These are phyloP conservation scores for Heterochromis multidens DNA, from an alignment of 2,113 vertebrate genomes.

Conservation along the genomic window DNA sequence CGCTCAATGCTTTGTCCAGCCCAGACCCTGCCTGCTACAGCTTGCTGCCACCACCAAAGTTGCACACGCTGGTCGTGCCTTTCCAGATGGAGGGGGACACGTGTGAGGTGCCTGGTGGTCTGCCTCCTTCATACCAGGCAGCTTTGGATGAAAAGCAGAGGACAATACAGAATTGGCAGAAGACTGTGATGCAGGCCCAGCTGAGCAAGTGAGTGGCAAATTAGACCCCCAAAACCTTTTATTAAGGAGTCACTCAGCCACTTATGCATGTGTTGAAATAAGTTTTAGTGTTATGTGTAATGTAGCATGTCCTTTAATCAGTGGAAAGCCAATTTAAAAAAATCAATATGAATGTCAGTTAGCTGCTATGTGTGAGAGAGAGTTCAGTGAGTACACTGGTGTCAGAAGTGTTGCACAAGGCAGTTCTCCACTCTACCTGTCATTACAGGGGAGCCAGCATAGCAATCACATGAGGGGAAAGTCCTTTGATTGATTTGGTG, in stretches of 20 bases:
- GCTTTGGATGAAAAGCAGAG: constrained; percentile 79
- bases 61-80: constrained; percentile 85
- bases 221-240: background rate
- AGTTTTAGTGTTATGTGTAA: background rate
- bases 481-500: background rate
- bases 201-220: constrained; percentile 83
- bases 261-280: background rate
- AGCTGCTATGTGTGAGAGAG: background rate
- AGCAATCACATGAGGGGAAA: background rate
- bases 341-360: constrained; percentile 7
- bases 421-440: background rate
- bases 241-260: background rate
- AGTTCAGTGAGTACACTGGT: background rate
- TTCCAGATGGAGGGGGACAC: constrained; percentile 96
- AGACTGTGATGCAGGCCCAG: constrained; percentile 82
- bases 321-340: background rate
- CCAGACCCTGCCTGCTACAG: constrained; percentile 69
- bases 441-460: background rate
- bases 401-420: background rate
- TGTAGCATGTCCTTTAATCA: background rate
- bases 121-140: constrained; percentile 82
- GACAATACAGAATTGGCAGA: constrained; percentile 88
- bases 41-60: constrained; percentile 81
- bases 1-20: background rate
- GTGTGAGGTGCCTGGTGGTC: constrained; percentile 86